Conservation (phyloP, 1,140 invertebrate genomes). For the Drosophila navojoa region DNA sequence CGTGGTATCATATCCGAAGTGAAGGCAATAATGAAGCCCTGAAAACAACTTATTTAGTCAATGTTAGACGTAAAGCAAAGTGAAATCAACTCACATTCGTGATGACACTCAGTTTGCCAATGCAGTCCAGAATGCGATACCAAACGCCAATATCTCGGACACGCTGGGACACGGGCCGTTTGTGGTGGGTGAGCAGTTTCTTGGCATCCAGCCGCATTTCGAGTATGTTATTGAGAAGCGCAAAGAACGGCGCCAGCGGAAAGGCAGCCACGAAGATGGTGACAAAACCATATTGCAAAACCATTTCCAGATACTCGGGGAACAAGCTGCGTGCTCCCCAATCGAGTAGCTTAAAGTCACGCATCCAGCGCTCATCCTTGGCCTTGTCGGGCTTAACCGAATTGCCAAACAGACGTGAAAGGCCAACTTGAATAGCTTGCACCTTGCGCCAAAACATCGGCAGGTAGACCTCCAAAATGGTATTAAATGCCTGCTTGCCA, state of each 20-base stretch:
- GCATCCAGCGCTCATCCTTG: conserved; percentile 91
- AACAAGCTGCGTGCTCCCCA: conserved; percentile 96
- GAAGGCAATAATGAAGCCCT: conserved; percentile 99
- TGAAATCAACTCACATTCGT: conserved; percentile 91
- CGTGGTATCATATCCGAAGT: conserved; percentile 98
- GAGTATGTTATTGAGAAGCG: conserved; percentile 93
- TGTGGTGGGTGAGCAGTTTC: conserved; percentile 93
- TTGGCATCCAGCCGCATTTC: conserved; percentile 95
- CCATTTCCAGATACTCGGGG: conserved; percentile 99
- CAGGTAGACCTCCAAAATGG: conserved; percentile 91
- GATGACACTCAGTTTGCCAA: conserved; percentile 95
- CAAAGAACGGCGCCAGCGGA: conserved; percentile 94
- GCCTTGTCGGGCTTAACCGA: conserved; percentile 77
- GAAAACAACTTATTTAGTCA: conserved; percentile 27
- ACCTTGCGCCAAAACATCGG: conserved; percentile 90
- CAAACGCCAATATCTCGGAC: conserved; percentile 96
- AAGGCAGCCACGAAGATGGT: conserved; percentile 96
- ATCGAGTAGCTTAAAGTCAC: conserved; percentile 95
- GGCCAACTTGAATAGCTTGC: conserved; percentile 86
- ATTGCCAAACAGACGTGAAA: conserved; percentile 66
- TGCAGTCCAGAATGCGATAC: conserved; percentile 95
- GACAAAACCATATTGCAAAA: conserved; percentile 96
- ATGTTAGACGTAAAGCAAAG: conserved; percentile 84
- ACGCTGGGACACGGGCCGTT: conserved; percentile 92
- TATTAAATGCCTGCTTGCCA: conserved; percentile 97